Conservation (phyloP, 2,113 vertebrate genomes). For the Arvicanthis niloticus region DNA sequence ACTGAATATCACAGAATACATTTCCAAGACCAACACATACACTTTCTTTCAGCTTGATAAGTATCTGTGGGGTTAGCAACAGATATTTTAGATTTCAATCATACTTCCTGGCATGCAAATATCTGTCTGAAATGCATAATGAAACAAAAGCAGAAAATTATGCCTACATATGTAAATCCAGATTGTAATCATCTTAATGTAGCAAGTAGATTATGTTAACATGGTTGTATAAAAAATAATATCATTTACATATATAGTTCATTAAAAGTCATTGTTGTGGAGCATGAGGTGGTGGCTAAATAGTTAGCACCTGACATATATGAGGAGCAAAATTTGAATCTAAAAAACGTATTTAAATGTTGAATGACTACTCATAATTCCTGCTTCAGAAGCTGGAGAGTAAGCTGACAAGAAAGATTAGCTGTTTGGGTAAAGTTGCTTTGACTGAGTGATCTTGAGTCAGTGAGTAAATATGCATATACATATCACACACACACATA, state of each 20-base stretch:
- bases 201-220: not conserved
- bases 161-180: not conserved
- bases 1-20: not conserved
- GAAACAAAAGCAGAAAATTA: not conserved
- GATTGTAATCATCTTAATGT: not conserved
- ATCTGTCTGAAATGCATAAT: not conserved
- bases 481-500: not conserved
- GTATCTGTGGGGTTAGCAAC: not conserved
- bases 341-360: not conserved
- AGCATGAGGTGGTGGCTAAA: not conserved
- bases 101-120: not conserved
- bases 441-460: not conserved
- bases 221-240: not conserved
- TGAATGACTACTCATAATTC: too few species aligned
- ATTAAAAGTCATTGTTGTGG: not conserved
- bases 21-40: not conserved
- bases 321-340: not conserved
- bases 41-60: not conserved
- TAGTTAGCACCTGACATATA: not conserved
- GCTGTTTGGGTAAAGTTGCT: not conserved
- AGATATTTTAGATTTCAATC: not conserved
- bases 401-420: too few species aligned
- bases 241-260: not conserved
- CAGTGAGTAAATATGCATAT: not conserved
- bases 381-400: too few species aligned